Evolutionary conservation across 2,113 vertebrate species (phyloP).

Genomic region (Pimephales promelas): DNA sequence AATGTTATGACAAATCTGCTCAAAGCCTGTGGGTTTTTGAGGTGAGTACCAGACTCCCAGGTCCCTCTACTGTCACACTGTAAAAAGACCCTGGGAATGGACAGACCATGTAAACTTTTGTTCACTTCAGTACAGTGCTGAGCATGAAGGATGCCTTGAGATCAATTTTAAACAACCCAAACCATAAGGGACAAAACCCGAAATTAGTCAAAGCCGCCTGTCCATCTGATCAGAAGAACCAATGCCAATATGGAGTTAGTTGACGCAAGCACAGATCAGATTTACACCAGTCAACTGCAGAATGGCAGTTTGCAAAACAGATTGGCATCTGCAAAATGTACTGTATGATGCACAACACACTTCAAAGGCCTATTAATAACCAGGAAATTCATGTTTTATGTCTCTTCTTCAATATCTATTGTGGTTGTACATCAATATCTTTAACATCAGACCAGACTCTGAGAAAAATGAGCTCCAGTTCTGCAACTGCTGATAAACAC

Average conservation of each 20-base stretch:
- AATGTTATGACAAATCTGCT: background rate
- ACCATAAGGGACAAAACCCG: background rate
- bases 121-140: background rate
- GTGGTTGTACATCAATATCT: background rate
- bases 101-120: background rate
- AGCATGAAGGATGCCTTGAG: background rate
- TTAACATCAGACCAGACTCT: background rate
- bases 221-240: background rate
- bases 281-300: background rate
- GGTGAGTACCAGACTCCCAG: background rate
- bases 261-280: conserved; percentile 8
- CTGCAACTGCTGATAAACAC: background rate
- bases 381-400: background rate
- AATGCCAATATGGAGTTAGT: background rate
- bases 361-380: background rate
- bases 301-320: conserved; percentile 2
- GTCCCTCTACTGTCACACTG: background rate
- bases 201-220: background rate
- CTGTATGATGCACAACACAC: background rate
- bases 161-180: background rate
- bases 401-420: background rate
- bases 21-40: background rate
- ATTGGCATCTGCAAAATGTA: background rate
- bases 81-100: background rate
- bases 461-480: background rate